Conservation (phyloP, 2,113 vertebrate species). For the Zosterops pallidus region DNA sequence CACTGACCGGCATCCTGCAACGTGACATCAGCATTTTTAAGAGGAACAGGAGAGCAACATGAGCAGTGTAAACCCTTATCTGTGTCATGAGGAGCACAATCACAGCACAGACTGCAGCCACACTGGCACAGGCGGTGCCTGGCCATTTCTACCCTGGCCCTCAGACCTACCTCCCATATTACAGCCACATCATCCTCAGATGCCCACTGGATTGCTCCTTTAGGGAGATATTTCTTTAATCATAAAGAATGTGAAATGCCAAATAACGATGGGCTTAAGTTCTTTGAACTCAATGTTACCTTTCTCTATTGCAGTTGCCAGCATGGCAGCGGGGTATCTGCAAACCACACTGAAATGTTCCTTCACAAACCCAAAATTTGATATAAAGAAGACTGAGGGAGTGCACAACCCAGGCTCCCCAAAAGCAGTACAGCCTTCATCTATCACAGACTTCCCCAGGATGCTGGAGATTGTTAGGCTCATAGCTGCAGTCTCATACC, state of each 20-base stretch:
- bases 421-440: neutral
- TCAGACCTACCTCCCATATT: neutral
- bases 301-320: too few species aligned
- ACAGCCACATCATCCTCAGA: neutral
- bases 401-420: neutral
- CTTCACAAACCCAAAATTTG: neutral
- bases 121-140: fast-evolving
- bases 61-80: neutral
- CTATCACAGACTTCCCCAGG: neutral
- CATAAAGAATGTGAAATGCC: neutral
- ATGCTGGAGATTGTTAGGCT: neutral
- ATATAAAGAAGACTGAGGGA: neutral
- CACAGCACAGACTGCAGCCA: neutral
- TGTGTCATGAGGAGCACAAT: neutral
- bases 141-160: neutral
- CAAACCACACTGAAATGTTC: neutral
- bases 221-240: neutral
- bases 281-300: neutral
- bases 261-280: fast-evolving
- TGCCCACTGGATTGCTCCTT: neutral
- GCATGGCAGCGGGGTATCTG: fast-evolving
- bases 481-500: neutral
- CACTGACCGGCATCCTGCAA: neutral
- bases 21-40: neutral
- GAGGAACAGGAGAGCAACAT: fast-evolving